Base-by-base conservation (phyloP, 1,140 invertebrate genomes). In the Drosophila parvula region DNA sequence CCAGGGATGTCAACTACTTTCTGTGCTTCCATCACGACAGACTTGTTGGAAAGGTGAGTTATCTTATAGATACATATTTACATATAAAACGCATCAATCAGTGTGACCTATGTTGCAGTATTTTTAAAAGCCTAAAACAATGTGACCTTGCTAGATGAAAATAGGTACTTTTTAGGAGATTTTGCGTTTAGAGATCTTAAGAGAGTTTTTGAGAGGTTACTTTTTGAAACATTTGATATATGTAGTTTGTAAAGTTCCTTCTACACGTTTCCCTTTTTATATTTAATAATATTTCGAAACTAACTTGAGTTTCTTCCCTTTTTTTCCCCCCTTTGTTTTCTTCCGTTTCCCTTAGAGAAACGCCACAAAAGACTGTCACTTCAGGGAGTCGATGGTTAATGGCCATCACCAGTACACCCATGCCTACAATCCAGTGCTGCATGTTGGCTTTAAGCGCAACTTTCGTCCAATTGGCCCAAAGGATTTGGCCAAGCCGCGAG, bases 1-100 rank as follows among this genome's bases (percentile, higher is more conserved):
- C 88, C 53, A 79, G 67, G 62, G 81, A 90, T 84, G 90, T 91
- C 47, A 69, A 70, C 40, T 80, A 77, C n/a, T 91, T 74, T 75
- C 69, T 91, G 56, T 91, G 90, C 78, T 91, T 91, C 61, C 70
- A 68, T 30, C 62, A 74, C 51, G 79, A 88, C 69, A 85, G 53
- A 83, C 65, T 91, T 58, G 90, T 91, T 81, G 90, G 90, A 89
- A 81, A 84, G 90, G 90, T 91, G 56, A 91, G 84, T 22, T 22
- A 40, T 50, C 28, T 62, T 12, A 2, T 28, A 50, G 0, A 30
- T 7, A 30, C 30, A 14, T 7, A 14, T 4, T 40, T 6, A 40
- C n/a, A 38, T 14, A 14, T 14, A 38, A 6, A 2, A 14, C n/a
- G n/a, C n/a, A n/a, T 5, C 5, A 38, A 38, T 38, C 4, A 6